These are phyloP conservation scores for Octomys mimax DNA, from an alignment of 2,797 vertebrate genomes.

Conservation along the genomic window DNA sequence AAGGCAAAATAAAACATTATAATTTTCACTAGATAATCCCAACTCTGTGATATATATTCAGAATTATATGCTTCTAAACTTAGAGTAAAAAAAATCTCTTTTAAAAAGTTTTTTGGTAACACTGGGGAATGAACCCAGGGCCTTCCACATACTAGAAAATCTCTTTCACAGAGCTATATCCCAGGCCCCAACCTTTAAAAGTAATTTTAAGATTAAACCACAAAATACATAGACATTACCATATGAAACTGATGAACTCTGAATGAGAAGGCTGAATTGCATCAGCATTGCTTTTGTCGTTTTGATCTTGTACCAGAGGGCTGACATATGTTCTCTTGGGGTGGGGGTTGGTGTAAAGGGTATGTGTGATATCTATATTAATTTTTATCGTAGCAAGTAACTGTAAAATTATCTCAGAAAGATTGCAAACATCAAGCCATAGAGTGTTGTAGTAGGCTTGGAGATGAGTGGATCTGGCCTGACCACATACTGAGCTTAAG, in stretches of 20 bases:
- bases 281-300: neutral
- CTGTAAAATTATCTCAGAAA: slow-evolving; percentile 41
- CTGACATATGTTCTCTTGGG: neutral
- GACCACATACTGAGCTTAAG: neutral
- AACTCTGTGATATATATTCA: neutral
- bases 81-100: neutral
- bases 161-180: neutral
- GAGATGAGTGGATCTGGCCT: neutral
- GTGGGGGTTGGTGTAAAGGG: neutral
- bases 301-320: neutral
- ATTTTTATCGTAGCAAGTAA: slow-evolving; percentile 16
- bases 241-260: neutral
- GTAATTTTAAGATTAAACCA: neutral
- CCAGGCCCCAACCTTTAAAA: neutral
- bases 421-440: neutral
- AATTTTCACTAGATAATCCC: neutral
- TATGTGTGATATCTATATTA: neutral
- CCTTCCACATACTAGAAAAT: neutral
- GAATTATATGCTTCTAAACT: slow-evolving; percentile 9
- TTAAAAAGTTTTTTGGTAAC: neutral
- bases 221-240: neutral
- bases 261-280: neutral
- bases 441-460: neutral
- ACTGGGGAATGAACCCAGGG: neutral
- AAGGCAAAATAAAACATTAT: neutral